phyloP scores from a whole-genome alignment of 2,888 invertebrate species.

The Perithous albicinctus region DNA sequence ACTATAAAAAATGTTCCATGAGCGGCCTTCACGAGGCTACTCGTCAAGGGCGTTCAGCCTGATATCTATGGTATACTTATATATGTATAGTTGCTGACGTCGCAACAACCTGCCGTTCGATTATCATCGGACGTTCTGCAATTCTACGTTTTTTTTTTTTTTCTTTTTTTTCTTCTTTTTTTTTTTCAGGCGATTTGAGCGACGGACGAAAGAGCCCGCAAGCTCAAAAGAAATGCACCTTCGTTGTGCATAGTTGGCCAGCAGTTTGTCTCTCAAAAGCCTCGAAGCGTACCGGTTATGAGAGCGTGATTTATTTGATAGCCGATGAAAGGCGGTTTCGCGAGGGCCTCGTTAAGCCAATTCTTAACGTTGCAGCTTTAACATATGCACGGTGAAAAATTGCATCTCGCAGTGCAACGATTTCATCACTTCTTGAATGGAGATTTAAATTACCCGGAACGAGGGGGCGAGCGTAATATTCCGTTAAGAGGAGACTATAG shows the following conservation, averaged over 20 bases:
- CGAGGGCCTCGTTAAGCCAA: conserved; percentile 28
- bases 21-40: conserved; percentile 37
- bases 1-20: neutral
- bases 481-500: neutral
- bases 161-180: too few relatives aligned
- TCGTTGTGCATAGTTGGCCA: neutral
- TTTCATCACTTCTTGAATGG: conserved; percentile 17
- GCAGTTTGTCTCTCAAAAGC: conserved; percentile 16
- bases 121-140: conserved; percentile 48
- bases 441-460: conserved; percentile 3
- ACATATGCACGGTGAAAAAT: neutral
- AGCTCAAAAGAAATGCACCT: neutral
- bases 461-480: conserved; percentile 2
- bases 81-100: conserved; percentile 23
- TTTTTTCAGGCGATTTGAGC: conserved; percentile 31
- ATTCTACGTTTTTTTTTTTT: too few relatives aligned
- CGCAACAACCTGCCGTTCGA: conserved; percentile 42
- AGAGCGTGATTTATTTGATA: conserved; percentile 51
- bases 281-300: conserved; percentile 26
- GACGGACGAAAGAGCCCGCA: conserved; percentile 8
- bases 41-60: conserved; percentile 21
- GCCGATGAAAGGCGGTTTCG: conserved; percentile 23
- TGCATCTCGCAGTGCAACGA: neutral
- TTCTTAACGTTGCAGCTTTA: conserved; percentile 5
- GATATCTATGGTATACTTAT: neutral